Percentiles rank a stretch among this genome's conserved stretches.
phyloP scores from a whole-genome alignment of 2,113 vertebrate species.

The Brevimyrus niger region DNA sequence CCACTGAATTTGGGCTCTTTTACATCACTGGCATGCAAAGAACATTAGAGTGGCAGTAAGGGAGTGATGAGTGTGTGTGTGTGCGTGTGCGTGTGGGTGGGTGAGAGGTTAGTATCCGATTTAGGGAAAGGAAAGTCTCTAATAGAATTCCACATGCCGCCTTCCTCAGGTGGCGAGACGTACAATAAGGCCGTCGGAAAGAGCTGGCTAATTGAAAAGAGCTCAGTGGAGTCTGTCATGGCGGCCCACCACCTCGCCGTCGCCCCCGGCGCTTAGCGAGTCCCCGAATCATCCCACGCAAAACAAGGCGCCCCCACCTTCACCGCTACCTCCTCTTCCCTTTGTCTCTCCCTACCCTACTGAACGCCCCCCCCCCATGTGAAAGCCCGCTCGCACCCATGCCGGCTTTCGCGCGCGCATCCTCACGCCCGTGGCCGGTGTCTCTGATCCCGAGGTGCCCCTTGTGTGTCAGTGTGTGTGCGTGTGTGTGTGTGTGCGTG shows the following conservation, averaged over 20 bases:
- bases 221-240: slow-evolving; percentile 30
- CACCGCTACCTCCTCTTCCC: background rate
- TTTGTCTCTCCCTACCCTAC: background rate
- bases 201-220: slow-evolving; percentile 37
- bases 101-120: slow-evolving; percentile 18
- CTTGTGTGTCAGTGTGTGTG: background rate
- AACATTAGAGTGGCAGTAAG: background rate
- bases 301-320: background rate
- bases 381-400: background rate
- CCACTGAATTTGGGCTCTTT: background rate
- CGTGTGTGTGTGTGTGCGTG: background rate
- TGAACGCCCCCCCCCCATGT: background rate
- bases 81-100: background rate
- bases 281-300: background rate
- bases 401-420: background rate
- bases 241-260: background rate
- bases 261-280: background rate
- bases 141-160: slow-evolving; percentile 24
- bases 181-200: slow-evolving; percentile 24
- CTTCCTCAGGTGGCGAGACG: slow-evolving; percentile 35
- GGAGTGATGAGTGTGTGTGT: background rate
- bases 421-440: background rate
- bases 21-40: slow-evolving; percentile 1
- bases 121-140: slow-evolving; percentile 17
- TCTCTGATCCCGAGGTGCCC: background rate